Conservation (phyloP, 2,113 vertebrate species). For the Crotalus horridus region DNA sequence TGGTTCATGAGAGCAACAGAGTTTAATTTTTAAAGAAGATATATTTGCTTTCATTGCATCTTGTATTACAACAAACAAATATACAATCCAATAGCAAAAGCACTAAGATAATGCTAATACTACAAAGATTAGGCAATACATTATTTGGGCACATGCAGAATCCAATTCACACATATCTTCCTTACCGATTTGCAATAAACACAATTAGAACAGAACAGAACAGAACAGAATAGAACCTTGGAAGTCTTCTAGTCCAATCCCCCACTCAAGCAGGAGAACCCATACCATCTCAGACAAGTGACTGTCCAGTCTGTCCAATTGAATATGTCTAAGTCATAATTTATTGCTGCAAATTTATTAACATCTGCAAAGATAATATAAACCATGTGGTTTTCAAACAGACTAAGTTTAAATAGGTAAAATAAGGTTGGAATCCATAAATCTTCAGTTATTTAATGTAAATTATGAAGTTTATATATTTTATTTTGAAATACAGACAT, state of each 20-base stretch:
- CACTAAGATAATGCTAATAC: not conserved
- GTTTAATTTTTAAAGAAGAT: not conserved
- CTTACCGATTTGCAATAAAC: not conserved
- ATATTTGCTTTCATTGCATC: not conserved
- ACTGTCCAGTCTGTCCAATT: not conserved
- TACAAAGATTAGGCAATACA: not conserved
- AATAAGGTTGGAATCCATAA: not conserved
- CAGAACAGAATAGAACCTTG: too few species aligned
- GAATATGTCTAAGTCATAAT: not conserved
- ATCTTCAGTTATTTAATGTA: not conserved
- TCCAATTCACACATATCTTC: not conserved
- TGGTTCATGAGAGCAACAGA: not conserved
- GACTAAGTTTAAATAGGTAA: not conserved
- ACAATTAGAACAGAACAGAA: not conserved
- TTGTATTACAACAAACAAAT: not conserved
- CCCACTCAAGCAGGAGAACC: too few species aligned
- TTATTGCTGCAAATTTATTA: not conserved
- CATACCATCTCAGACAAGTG: too few species aligned
- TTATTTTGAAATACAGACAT: not conserved
- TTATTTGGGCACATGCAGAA: not conserved
- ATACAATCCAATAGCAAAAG: not conserved
- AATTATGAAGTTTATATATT: not conserved
- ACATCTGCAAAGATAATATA: not conserved
- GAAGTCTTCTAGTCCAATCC: too few species aligned
- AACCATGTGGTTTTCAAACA: not conserved